phyloP scores from a whole-genome alignment of 23 tunicate genomes.

The Halocynthia roretzi region DNA sequence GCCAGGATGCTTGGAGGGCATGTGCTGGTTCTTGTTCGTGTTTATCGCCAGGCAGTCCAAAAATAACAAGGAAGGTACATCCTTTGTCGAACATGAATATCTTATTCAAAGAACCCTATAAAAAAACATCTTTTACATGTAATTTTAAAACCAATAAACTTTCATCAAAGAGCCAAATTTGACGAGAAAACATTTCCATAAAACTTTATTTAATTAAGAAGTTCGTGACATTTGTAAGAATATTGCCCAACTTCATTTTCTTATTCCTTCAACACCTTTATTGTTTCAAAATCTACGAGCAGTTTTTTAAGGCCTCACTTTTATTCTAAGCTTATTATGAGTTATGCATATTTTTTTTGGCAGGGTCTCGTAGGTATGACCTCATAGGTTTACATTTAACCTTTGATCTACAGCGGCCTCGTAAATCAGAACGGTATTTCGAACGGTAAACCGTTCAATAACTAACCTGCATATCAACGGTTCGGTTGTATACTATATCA shows the following conservation, averaged over 20 bases:
- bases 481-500: slow-evolving; percentile 30
- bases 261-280: no score
- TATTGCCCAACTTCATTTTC: no score
- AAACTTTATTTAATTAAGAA: no score
- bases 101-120: slow-evolving; percentile 76
- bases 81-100: slow-evolving; percentile 99
- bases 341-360: no score
- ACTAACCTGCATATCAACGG: slow-evolving; percentile 39
- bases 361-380: no score
- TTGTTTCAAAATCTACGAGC: no score
- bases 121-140: not conserved
- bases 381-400: no score
- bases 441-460: not conserved
- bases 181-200: not conserved
- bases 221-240: no score
- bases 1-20: slow-evolving; percentile 90
- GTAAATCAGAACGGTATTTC: not conserved
- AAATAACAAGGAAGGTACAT: slow-evolving; percentile 88
- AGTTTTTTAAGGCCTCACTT: no score
- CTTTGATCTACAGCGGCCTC: no score
- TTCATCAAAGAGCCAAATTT: not conserved
- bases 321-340: no score
- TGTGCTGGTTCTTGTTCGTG: slow-evolving; percentile 98
- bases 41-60: slow-evolving; percentile 96
- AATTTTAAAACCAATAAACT: no score